phyloP scores from a whole-genome alignment of 2,113 vertebrate genomes.

The Pandion haliaetus region DNA sequence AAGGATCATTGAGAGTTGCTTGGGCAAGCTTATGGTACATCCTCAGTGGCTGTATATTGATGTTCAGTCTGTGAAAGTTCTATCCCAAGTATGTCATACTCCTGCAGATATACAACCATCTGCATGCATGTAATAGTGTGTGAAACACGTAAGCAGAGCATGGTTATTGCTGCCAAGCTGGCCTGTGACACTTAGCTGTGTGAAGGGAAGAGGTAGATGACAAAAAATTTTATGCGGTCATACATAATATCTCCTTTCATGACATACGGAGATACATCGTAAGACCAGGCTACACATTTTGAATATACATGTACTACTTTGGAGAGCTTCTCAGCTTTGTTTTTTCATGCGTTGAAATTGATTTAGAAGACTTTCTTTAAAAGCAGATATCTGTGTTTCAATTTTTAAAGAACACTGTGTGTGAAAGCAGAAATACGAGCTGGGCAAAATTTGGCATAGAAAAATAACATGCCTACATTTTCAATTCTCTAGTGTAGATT shows the following conservation, averaged over 20 bases:
- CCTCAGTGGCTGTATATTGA: neutral
- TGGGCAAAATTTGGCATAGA: neutral
- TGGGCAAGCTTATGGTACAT: neutral
- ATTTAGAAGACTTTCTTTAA: neutral
- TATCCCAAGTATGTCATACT: neutral
- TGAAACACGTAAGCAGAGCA: neutral
- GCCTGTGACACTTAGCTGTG: neutral
- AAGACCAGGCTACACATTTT: neutral
- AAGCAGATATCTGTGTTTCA: neutral
- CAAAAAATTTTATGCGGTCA: neutral
- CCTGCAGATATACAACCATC: neutral
- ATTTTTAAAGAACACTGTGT: neutral
- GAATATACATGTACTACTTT: rapidly evolving
- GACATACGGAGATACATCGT: rapidly evolving
- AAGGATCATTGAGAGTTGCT: neutral
- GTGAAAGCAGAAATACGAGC: neutral
- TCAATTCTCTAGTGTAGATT: neutral
- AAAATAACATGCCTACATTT: neutral
- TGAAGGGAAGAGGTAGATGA: neutral
- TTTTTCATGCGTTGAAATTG: neutral
- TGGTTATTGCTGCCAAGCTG: neutral
- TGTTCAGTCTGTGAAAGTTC: neutral
- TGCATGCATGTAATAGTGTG: neutral
- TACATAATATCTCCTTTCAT: neutral
- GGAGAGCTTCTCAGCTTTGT: neutral